These are phyloP conservation scores for Megalurothrips usitatus DNA, from an alignment of 2,888 invertebrate species.

Conservation along the genomic window DNA sequence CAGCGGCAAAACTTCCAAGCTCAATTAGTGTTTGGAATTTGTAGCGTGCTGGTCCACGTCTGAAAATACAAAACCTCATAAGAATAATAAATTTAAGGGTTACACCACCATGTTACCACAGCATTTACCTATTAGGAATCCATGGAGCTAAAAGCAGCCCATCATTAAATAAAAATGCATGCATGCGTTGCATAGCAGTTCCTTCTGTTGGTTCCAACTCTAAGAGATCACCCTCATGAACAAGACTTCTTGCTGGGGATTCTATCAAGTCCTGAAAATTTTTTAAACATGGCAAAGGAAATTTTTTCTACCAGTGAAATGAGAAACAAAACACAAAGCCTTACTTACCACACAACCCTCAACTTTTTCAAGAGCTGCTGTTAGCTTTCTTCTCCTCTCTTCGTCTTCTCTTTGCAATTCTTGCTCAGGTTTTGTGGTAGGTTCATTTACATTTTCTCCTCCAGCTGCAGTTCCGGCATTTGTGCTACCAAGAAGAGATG, in stretches of 20 bases:
- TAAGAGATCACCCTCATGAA: slow-evolving; percentile 88
- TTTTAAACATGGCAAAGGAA: not conserved
- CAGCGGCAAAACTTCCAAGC: slow-evolving; percentile 84
- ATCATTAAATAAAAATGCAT: slow-evolving; percentile 90
- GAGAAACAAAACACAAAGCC: not conserved
- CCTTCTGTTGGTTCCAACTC: slow-evolving; percentile 87
- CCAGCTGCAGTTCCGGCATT: slow-evolving; percentile 33
- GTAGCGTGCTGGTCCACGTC: slow-evolving; percentile 72
- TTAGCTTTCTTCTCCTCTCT: slow-evolving; percentile 56
- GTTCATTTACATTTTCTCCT: slow-evolving; percentile 38
- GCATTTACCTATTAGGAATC: slow-evolving; percentile 57
- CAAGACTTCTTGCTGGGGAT: slow-evolving; percentile 65
- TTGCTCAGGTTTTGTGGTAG: not conserved
- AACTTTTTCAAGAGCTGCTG: slow-evolving; percentile 76
- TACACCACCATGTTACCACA: not conserved
- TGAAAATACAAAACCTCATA: slow-evolving; percentile 38
- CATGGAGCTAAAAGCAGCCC: slow-evolving; percentile 83
- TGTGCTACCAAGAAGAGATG: slow-evolving; percentile 55
- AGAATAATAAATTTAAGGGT: not conserved
- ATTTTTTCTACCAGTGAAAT: not conserved
- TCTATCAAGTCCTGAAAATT: slow-evolving; percentile 62
- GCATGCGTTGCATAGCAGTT: slow-evolving; percentile 78
- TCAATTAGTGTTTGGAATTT: slow-evolving; percentile 80
- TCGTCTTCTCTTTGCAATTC: slow-evolving; percentile 46
- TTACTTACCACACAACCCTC: slow-evolving; percentile 71